Evolutionary conservation across 1,140 invertebrate species (phyloP), one percentile per base, ranked within the genome.

Genomic region (Pinna nobilis): DNA sequence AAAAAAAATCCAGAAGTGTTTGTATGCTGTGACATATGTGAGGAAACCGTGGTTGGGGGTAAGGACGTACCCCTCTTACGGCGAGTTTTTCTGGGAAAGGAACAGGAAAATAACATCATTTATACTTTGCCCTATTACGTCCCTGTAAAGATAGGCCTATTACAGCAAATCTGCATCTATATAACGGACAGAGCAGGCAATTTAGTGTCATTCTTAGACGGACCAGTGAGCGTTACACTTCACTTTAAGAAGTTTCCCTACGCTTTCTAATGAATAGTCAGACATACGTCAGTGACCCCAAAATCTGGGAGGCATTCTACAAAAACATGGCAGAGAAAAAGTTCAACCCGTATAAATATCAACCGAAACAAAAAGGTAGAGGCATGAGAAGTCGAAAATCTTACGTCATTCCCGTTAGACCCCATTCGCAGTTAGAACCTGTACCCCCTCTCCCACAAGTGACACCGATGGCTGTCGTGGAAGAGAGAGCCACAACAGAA

Each of bases 221-320:
- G 41, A 33, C 37, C 2, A 1, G 49, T 61, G 28, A 63, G 41
- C 15, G 41, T 71, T 18, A 70, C 68, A 61, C 41, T 70, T 37
- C 68, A 61, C 33, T 47, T 70, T n/a, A 71, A 55, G 25, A 53
- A 65, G 23, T 30, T 55, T 23, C 69, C 68, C 4, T 70, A 41
- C 39, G 37, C 55, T 25, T 51, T 41, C 33, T 37, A 18, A 61
- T 67, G 39, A 55, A 69, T 30, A 63, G 47, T 9, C 30, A 39
- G 33, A 64, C 47, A 9, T 72, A 53, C n/a, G 61, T 72, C 18
- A 57, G 44, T 30, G 70, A 72, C 37, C 70, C 70, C 13, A n/a
- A 28, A 32, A 37, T 72, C 2, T 72, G 70, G 70, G 41, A 65
- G 57, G 25, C 59, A 18, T 72, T 72, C 65, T 72, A 65, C 35